phyloP scores from a whole-genome alignment of 2,113 vertebrate genomes.

The Bubo bubo region DNA sequence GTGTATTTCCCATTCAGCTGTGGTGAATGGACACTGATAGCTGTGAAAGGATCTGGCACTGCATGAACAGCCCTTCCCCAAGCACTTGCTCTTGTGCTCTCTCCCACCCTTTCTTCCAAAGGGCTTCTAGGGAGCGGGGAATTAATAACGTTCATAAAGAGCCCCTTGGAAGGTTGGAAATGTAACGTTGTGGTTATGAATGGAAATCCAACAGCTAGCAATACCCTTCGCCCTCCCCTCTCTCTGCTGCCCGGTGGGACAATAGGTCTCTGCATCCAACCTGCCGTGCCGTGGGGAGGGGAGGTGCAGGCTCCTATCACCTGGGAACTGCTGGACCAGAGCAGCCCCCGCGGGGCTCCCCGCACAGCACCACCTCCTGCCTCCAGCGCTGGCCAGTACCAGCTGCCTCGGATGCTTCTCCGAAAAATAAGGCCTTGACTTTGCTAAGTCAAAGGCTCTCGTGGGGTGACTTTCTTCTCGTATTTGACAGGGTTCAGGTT shows the following conservation, averaged over 20 bases:
- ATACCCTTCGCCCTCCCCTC: background rate
- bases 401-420: background rate
- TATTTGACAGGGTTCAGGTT: background rate
- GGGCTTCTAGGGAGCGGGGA: constrained; percentile 1
- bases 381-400: background rate
- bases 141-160: background rate
- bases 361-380: background rate
- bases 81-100: background rate
- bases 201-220: background rate
- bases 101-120: constrained; percentile 41
- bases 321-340: background rate
- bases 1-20: constrained; percentile 23
- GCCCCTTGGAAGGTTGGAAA: background rate
- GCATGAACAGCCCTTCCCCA: constrained; percentile 21
- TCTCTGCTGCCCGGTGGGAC: background rate
- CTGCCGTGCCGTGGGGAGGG: accelerated
- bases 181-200: accelerated
- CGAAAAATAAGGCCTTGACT: background rate
- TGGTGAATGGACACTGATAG: constrained; percentile 45
- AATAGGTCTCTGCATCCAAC: background rate
- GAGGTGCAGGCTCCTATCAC: accelerated
- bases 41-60: constrained; percentile 57
- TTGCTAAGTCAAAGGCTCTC: background rate
- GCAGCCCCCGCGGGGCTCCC: background rate
- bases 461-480: background rate